Percentiles rank a stretch among this genome's conserved stretches.
These are phyloP conservation scores for Drosophila tsacasi DNA, from an alignment of 1,140 invertebrate genomes.

Conservation along the genomic window DNA sequence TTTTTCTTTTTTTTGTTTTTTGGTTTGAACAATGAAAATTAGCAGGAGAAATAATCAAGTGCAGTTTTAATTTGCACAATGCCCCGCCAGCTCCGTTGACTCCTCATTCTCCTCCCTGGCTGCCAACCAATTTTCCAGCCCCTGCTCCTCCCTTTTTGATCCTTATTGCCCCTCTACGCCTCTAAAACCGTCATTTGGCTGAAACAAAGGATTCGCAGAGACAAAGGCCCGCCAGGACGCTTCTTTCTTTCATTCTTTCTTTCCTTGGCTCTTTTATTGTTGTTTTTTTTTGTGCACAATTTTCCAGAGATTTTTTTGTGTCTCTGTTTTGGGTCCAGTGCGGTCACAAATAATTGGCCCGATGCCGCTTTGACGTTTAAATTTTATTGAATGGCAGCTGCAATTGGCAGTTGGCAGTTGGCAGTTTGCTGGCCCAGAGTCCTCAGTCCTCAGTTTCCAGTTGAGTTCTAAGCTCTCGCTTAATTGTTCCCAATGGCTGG, in stretches of 20 bases:
- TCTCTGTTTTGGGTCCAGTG: constrained; percentile 55
- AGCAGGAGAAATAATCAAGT: constrained; percentile 79
- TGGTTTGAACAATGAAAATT: constrained; percentile 69
- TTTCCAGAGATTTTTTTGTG: constrained; percentile 4
- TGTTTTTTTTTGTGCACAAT: neutral
- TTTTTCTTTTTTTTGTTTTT: constrained; percentile 25
- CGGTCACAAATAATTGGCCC: constrained; percentile 79
- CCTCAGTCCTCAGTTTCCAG: constrained; percentile 15
- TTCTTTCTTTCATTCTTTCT: constrained; percentile 24
- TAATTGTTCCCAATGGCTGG: constrained; percentile 52
- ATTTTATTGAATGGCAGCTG: constrained; percentile 79
- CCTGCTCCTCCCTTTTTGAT: neutral
- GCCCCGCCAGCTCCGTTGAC: constrained; percentile 11
- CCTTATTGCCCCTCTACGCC: constrained; percentile 7
- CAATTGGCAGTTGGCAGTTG: constrained; percentile 79
- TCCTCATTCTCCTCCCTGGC: neutral
- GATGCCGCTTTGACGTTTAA: constrained; percentile 74
- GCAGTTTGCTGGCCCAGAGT: constrained; percentile 37
- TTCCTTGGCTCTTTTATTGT: constrained; percentile 11
- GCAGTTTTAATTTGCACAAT: constrained; percentile 79
- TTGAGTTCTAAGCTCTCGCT: constrained; percentile 44
- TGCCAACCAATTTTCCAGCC: constrained; percentile 8
- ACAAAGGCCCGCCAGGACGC: constrained; percentile 54
- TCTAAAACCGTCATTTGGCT: constrained; percentile 20
- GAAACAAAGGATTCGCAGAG: constrained; percentile 65